Evolutionary conservation across 1,140 invertebrate genomes (phyloP).

Genomic region (Uloborus diversus): DNA sequence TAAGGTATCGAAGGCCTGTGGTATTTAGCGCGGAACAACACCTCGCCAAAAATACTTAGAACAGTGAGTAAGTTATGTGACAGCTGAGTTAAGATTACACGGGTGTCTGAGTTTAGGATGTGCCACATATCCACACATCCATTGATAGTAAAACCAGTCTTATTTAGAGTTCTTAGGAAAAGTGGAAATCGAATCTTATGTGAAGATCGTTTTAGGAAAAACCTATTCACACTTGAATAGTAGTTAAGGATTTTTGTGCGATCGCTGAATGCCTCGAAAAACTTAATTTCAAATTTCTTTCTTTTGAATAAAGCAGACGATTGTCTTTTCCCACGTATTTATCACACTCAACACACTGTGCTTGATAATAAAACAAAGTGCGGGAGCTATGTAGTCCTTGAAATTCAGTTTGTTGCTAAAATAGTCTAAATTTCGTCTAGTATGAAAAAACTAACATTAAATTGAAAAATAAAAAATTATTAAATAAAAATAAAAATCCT

Average conservation of each 20-base stretch:
- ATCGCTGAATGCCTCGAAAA: background rate
- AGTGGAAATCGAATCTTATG: conserved; percentile 24
- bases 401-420: too few species aligned
- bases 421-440: too few species aligned
- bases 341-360: too few species aligned
- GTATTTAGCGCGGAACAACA: conserved; percentile 52
- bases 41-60: conserved; percentile 45
- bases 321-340: too few species aligned
- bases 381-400: too few species aligned
- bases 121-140: conserved; percentile 38
- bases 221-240: background rate
- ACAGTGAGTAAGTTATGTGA: conserved; percentile 24
- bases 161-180: conserved; percentile 13
- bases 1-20: conserved; percentile 28
- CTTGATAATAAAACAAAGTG: too few species aligned
- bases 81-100: conserved; percentile 33
- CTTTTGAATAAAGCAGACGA: too few species aligned
- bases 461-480: too few species aligned
- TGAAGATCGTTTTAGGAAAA: background rate
- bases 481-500: too few species aligned
- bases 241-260: background rate
- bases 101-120: conserved; percentile 34
- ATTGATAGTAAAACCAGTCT: conserved; percentile 42
- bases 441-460: too few species aligned
- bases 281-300: too few species aligned